These are phyloP conservation scores for Maniola jurtina DNA, from an alignment of 1,140 invertebrate genomes.

Conservation along the genomic window DNA sequence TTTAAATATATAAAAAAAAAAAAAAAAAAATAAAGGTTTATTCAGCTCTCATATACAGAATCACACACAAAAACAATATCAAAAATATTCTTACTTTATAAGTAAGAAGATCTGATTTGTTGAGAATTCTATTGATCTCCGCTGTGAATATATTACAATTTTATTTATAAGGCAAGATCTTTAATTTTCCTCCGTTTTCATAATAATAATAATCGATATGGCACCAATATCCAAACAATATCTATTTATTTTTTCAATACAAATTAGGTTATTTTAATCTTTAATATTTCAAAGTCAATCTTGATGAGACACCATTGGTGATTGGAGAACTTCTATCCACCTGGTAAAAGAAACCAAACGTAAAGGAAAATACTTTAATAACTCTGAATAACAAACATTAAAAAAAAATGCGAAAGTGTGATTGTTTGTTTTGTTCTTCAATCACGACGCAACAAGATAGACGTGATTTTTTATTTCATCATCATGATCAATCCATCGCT, in stretches of 20 bases:
- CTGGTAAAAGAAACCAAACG: conserved; percentile 37
- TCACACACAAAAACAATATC: no score
- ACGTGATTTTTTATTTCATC: no score
- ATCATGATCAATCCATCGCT: no score
- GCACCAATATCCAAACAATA: background rate
- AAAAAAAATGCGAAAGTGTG: no score
- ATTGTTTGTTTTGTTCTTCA: no score
- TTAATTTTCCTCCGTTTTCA: conserved; percentile 2
- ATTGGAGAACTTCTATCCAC: conserved; percentile 64
- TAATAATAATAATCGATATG: background rate
- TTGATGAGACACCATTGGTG: conserved; percentile 46
- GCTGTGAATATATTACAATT: no score
- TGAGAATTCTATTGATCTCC: background rate
- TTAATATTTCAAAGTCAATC: background rate
- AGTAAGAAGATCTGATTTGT: background rate
- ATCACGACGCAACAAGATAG: no score
- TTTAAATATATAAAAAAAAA: background rate
- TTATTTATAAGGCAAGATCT: conserved; percentile 36
- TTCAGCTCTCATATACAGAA: no score
- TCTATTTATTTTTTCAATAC: background rate
- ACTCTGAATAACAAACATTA: background rate
- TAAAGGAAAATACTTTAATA: background rate
- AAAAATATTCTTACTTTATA: conserved; percentile 1
- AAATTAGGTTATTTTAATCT: no score
- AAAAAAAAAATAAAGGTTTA: no score